Percentiles rank a stretch among this genome's conserved stretches.
These are phyloP conservation scores for Gonioctena quinquepunctata DNA, from an alignment of 1,140 invertebrate genomes.

Conservation along the genomic window DNA sequence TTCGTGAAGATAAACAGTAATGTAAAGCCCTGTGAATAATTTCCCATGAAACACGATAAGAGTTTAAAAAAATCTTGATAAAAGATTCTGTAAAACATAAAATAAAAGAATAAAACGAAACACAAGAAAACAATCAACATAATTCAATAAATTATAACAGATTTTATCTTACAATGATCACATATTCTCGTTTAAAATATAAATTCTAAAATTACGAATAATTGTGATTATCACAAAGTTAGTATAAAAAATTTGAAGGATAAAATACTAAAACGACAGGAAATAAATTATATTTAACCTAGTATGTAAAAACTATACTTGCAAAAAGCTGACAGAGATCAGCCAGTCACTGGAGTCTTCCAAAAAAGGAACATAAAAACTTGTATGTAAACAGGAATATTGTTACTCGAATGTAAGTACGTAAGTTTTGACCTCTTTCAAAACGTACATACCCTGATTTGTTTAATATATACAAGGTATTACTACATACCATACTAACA, in stretches of 20 bases:
- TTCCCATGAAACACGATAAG: constrained; percentile 1
- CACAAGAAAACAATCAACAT: constrained; percentile 4
- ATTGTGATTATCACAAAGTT: constrained; percentile 21
- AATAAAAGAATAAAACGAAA: constrained; percentile 4
- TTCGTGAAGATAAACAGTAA: no score
- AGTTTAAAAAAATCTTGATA: constrained; percentile 3
- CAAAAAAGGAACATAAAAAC: constrained; percentile 12
- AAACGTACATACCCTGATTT: background rate
- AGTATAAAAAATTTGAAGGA: constrained; percentile 12
- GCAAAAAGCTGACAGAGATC: background rate
- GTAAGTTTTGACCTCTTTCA: background rate
- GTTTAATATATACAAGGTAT: background rate
- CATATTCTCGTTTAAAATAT: constrained; percentile 4
- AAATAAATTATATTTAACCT: constrained; percentile 14
- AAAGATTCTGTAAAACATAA: constrained; percentile 1
- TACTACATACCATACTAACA: constrained; percentile 1
- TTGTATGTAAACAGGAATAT: constrained; percentile 8
- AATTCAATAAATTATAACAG: constrained; percentile 23
- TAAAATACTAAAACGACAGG: constrained; percentile 7
- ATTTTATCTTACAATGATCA: constrained; percentile 27
- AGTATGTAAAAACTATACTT: constrained; percentile 10
- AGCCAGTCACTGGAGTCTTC: background rate
- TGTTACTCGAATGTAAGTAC: background rate
- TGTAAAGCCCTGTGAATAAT: background rate
- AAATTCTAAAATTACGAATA: constrained; percentile 12